phyloP scores from a whole-genome alignment of 1,140 invertebrate genomes.

The Drosophila obscura region DNA sequence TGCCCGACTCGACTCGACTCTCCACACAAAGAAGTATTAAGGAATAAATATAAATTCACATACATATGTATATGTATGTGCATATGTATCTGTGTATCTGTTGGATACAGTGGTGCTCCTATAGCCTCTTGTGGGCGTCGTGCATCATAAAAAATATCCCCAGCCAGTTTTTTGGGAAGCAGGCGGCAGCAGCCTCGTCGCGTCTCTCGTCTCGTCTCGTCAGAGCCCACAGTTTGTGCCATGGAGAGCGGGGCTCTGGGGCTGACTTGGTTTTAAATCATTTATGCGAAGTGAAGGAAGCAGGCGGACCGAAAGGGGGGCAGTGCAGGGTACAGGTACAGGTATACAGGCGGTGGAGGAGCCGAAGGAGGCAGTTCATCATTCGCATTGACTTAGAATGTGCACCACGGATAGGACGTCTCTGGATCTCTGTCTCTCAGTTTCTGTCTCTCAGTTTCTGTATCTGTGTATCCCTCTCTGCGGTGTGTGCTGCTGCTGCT shows the following conservation, averaged over 20 bases:
- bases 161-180: conserved; percentile 36
- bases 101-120: conserved; percentile 3
- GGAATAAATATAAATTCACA: conserved; percentile 8
- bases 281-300: conserved; percentile 64
- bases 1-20: not conserved
- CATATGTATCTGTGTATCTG: conserved; percentile 11
- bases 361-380: conserved; percentile 68
- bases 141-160: conserved; percentile 76
- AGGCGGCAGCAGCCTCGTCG: conserved; percentile 7
- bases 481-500: not conserved
- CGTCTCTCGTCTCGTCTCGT: not conserved
- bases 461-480: conserved; percentile 9
- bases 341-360: conserved; percentile 1
- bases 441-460: conserved; percentile 4
- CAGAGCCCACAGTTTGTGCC: conserved; percentile 6
- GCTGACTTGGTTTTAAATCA: conserved; percentile 77
- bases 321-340: not conserved
- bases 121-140: conserved; percentile 76
- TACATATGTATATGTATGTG: not conserved
- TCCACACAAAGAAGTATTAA: conserved; percentile 28
- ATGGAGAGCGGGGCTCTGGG: conserved; percentile 10
- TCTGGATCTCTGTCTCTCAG: conserved; percentile 14
- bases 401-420: conserved; percentile 53
- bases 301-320: not conserved
- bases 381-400: conserved; percentile 82